Conservation (phyloP, 2,113 vertebrate species). For the Etheostoma cragini region DNA sequence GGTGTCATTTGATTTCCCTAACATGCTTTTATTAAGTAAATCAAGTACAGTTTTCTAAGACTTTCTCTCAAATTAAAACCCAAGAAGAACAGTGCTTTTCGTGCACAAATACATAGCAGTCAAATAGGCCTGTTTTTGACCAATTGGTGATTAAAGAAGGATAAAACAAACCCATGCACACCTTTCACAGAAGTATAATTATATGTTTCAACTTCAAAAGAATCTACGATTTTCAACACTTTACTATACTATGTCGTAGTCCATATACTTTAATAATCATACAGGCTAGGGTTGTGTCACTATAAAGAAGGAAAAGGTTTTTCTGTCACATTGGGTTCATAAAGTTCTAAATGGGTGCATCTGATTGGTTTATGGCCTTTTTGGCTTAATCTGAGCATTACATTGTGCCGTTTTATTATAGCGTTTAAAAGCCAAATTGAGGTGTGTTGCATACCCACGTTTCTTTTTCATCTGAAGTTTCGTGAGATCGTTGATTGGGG, state of each 20-base stretch:
- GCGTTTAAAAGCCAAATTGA: not conserved
- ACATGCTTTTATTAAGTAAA: not conserved
- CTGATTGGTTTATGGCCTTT: not conserved
- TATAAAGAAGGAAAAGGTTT: not conserved
- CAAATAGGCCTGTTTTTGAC: not conserved
- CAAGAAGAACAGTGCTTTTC: not conserved
- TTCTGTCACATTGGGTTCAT: not conserved
- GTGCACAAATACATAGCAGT: not conserved
- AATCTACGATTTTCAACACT: not conserved
- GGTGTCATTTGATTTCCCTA: constrained; percentile 32
- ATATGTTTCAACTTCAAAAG: too few relatives aligned
- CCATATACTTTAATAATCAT: not conserved
- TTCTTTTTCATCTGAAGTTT: constrained; percentile 45
- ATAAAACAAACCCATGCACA: not conserved
- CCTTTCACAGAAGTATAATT: not conserved
- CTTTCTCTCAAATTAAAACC: not conserved
- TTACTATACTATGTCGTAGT: not conserved
- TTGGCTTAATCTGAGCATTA: not conserved
- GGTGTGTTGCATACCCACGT: constrained; percentile 18
- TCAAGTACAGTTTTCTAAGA: not conserved
- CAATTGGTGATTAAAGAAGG: not conserved
- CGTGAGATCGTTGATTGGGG: constrained; percentile 53
- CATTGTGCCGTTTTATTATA: not conserved
- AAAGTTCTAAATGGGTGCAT: not conserved
- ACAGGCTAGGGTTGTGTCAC: not conserved